Conservation (phyloP, 2,797 vertebrate species). For the Psittacula echo region DNA sequence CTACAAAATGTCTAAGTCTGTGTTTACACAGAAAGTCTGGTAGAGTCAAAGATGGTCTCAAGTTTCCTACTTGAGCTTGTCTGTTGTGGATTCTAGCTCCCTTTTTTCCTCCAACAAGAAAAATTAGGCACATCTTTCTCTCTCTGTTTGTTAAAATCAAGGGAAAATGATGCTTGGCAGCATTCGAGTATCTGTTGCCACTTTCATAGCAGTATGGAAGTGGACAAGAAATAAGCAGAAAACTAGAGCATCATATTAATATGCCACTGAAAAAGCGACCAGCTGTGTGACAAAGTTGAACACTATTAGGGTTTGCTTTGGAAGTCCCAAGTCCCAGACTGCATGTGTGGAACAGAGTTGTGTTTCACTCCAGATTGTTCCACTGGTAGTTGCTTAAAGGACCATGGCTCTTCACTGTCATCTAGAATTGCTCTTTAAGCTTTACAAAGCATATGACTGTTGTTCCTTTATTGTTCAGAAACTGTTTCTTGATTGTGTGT, state of each 20-base stretch:
- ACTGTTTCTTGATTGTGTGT: neutral
- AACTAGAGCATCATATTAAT: neutral
- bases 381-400: neutral
- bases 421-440: neutral
- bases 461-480: neutral
- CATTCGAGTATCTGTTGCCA: neutral
- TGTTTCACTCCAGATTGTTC: neutral
- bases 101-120: neutral
- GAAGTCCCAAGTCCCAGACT: neutral
- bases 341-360: neutral
- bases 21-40: neutral
- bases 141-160: neutral
- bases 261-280: neutral
- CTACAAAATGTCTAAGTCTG: neutral
- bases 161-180: neutral
- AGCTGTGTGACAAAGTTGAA: neutral
- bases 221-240: neutral
- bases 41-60: neutral
- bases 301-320: neutral
- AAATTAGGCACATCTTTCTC: neutral
- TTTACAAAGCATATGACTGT: neutral
- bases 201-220: neutral
- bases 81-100: neutral
- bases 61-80: neutral
- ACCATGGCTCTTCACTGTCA: neutral